Evolutionary conservation across 1,140 invertebrate species (phyloP).

Genomic region (Maniola jurtina): DNA sequence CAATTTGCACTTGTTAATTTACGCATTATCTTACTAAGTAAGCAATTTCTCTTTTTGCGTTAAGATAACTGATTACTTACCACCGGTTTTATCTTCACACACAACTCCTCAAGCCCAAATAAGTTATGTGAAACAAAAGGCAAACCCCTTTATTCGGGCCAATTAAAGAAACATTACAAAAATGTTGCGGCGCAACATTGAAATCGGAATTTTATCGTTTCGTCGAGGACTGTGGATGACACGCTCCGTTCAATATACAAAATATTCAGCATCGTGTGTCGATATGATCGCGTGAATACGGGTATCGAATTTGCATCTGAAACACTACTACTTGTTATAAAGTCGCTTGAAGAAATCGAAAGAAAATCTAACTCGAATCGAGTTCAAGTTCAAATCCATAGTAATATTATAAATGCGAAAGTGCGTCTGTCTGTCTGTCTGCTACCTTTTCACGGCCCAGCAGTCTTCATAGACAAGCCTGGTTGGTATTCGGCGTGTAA

Average conservation of each 20-base stretch:
- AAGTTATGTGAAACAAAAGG: conserved; percentile 13
- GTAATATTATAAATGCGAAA: too few relatives aligned
- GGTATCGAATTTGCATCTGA: conserved; percentile 52
- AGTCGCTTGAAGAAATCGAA: neutral
- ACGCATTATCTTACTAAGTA: too few relatives aligned
- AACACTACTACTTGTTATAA: conserved; percentile 38
- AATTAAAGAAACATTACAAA: conserved; percentile 43
- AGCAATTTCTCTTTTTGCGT: too few relatives aligned
- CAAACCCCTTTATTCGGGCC: conserved; percentile 5
- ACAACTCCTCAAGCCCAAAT: neutral
- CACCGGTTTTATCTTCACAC: neutral
- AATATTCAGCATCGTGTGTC: conserved; percentile 63
- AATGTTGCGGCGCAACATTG: conserved; percentile 28
- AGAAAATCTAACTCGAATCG: neutral
- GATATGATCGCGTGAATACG: conserved; percentile 58
- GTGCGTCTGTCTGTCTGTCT: too few relatives aligned
- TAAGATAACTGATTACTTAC: neutral
- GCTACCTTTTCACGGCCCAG: too few relatives aligned
- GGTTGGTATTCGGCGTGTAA: too few relatives aligned
- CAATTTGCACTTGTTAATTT: too few relatives aligned
- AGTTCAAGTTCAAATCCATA: neutral
- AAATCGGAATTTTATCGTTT: conserved; percentile 51
- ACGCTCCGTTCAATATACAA: conserved; percentile 50
- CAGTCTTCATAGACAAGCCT: too few relatives aligned
- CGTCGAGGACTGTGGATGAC: conserved; percentile 33